Evolutionary conservation across 37 sponge, comb jelly and placozoan genomes (phyloP).

Genomic region (Halisarca cf. caerulea): DNA sequence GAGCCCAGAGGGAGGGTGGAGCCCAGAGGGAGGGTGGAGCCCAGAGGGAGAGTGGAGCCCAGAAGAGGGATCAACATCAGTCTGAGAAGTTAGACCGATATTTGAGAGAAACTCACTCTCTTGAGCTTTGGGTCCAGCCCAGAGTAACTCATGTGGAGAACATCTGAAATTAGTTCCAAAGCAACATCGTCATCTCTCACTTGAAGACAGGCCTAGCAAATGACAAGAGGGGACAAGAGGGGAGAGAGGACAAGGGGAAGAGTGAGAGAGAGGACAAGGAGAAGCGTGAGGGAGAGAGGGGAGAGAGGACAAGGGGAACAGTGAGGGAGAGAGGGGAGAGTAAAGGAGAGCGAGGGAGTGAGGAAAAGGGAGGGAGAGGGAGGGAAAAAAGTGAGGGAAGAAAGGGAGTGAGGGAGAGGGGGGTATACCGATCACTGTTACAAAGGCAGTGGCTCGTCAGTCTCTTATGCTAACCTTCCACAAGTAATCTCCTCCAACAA

Average conservation of each 20-base stretch:
- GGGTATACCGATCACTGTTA: too few species aligned
- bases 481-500: slow-evolving; percentile 83
- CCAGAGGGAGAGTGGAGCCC: too few species aligned
- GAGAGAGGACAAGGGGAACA: too few species aligned
- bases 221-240: neutral
- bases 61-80: too few species aligned
- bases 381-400: too few species aligned
- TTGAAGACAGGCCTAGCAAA: slow-evolving; percentile 70
- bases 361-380: too few species aligned
- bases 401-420: too few species aligned
- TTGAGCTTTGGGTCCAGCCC: slow-evolving; percentile 67
- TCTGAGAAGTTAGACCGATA: neutral
- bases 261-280: neutral
- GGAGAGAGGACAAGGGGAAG: neutral
- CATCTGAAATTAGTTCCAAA: slow-evolving; percentile 65
- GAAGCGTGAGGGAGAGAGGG: neutral
- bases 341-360: too few species aligned
- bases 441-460: too few species aligned
- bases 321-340: too few species aligned
- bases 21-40: too few species aligned
- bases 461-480: slow-evolving; percentile 63
- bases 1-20: too few species aligned
- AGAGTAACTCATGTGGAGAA: slow-evolving; percentile 78
- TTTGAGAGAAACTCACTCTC: slow-evolving; percentile 36
- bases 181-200: slow-evolving; percentile 68